phyloP scores from a whole-genome alignment of 2,113 vertebrate genomes.

The Micronycteris hirsuta region DNA sequence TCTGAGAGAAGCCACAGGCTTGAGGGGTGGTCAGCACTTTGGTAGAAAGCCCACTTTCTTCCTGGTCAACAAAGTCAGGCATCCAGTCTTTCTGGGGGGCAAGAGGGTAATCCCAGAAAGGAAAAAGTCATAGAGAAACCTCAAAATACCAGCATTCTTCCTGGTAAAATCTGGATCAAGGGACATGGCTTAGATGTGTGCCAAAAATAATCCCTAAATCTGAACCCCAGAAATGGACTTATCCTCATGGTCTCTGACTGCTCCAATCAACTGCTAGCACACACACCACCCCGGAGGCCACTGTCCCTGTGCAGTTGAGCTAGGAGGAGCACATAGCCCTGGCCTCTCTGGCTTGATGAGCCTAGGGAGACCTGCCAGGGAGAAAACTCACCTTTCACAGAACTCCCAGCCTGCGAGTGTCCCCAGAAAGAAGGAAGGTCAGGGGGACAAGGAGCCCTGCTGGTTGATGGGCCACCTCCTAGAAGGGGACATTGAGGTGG shows the following conservation, averaged over 20 bases:
- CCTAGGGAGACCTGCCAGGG: not conserved
- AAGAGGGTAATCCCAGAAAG: too few species aligned
- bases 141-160: not conserved
- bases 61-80: too few species aligned
- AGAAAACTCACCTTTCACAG: not conserved
- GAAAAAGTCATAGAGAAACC: not conserved
- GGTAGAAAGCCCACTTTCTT: too few species aligned
- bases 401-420: not conserved
- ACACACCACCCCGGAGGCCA: too few species aligned
- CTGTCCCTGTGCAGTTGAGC: not conserved
- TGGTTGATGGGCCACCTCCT: not conserved
- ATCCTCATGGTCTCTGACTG: not conserved
- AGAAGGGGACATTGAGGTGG: not conserved
- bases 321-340: not conserved
- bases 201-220: not conserved
- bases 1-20: too few species aligned
- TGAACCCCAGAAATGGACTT: not conserved
- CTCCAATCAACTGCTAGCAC: not conserved
- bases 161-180: not conserved
- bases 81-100: too few species aligned
- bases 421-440: not conserved
- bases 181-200: not conserved
- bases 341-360: not conserved
- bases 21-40: too few species aligned
- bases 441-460: not conserved